Conservation (phyloP, 2,797 vertebrate species). For the Spatula clypeata region DNA sequence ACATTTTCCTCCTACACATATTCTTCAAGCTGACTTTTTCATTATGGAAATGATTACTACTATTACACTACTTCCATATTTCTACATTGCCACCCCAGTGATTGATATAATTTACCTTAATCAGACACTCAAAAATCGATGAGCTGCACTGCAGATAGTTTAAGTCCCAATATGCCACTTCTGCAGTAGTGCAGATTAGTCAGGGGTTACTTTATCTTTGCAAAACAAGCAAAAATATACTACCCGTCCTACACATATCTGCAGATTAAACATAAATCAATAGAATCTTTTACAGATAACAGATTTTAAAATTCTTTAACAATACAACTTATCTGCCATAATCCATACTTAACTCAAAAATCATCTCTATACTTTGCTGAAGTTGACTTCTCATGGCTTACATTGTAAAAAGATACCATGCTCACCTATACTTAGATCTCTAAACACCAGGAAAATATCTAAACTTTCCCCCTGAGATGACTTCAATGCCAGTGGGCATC, state of each 20-base stretch:
- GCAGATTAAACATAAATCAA: neutral
- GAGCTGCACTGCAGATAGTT: neutral
- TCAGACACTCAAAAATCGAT: conserved; percentile 19
- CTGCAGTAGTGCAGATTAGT: neutral
- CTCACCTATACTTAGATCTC: neutral
- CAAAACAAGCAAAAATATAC: neutral
- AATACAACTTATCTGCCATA: neutral
- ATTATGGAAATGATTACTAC: conserved; percentile 61
- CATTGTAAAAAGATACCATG: neutral
- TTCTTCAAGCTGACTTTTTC: conserved; percentile 47
- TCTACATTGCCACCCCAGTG: neutral
- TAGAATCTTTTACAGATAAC: neutral
- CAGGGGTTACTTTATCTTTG: neutral
- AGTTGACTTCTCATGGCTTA: neutral
- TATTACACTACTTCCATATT: conserved; percentile 29
- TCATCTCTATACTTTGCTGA: neutral
- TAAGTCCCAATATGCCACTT: neutral
- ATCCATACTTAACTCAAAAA: neutral
- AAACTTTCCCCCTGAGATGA: neutral
- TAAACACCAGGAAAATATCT: neutral
- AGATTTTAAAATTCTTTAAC: neutral
- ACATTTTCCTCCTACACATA: conserved; percentile 63
- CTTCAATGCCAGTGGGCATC: neutral
- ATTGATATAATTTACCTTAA: conserved; percentile 49
- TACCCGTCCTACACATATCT: neutral